Evolutionary conservation across 2,113 vertebrate genomes (phyloP), one percentile per base, ranked within the genome.

Genomic region (Beaufortia kweichowensis): DNA sequence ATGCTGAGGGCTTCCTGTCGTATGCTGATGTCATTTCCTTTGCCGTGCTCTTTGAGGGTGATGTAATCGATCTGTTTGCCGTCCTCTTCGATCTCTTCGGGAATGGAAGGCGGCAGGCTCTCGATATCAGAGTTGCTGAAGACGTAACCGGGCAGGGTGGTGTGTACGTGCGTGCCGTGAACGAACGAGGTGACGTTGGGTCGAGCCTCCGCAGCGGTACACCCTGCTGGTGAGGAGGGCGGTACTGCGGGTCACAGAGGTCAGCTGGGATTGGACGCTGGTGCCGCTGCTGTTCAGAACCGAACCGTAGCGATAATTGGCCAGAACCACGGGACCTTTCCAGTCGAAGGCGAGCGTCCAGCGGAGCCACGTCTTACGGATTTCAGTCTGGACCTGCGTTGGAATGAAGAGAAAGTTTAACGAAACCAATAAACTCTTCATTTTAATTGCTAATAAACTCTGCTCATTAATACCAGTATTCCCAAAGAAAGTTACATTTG

Each of bases 341-440:
- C 95, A 96, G 84, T 95, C 93, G 2, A 93, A 70, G 0, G 92
- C 89, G 21, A 94, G 85, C 59, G 90, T 92, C 94, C 94, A 95
- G n/a, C 92, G 90, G 0, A 88, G 91, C 95, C 95, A 96, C 1
- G 89, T 87, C 87, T 96, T 96, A 81, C 94, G 94, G 55, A 96
- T 92, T 86, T 96, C 95, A 2, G 93, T 84, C 87, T 96, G 95
- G 19, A 96, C 95, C 95, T 96, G 73, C 1, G 77, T 8, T 15
- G 55, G 6, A 62, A 31, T 10, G 4, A 26, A 48, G 17, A 48
- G 15, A 48, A 48, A 6, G 35, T 39, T 39, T 39, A 39, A 7
- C 1, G 35, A 5, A 39, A 39, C 35, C 10, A n/a, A n/a, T n/a
- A n/a, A n/a, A n/a, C n/a, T n/a, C n/a, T n/a, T n/a, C n/a, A n/a